Percentiles rank a stretch among this genome's conserved stretches.
Conservation (phyloP, 1,140 invertebrate species). For the Melipona quadrifasciata region DNA sequence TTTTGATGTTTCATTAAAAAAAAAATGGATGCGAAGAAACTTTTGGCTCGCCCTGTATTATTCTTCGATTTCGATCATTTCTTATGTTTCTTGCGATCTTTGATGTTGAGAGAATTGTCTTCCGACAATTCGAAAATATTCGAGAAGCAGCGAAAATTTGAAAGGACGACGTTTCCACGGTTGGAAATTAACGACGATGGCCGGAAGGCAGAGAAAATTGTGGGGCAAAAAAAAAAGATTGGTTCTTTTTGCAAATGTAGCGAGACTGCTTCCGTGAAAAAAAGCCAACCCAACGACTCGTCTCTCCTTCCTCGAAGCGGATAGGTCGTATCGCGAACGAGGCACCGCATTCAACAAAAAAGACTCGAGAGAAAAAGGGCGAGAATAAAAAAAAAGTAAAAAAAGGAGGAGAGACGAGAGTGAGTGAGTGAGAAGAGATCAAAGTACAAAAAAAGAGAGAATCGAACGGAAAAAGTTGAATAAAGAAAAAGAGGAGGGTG, state of each 20-base stretch:
- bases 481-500: no score
- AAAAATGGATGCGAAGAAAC: no score
- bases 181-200: constrained; percentile 40
- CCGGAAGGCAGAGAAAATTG: not conserved
- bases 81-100: no score
- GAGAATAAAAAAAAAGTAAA: constrained; percentile 1
- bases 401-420: not conserved
- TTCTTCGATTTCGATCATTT: no score
- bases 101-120: no score
- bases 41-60: no score
- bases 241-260: constrained; percentile 61
- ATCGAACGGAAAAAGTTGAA: no score
- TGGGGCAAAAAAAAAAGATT: constrained; percentile 9
- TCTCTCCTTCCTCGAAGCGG: not conserved
- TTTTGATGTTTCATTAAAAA: no score
- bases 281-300: constrained; percentile 10
- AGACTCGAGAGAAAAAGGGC: not conserved
- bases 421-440: not conserved
- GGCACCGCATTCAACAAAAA: not conserved
- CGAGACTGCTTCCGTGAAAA: constrained; percentile 58
- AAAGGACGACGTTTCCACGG: not conserved
- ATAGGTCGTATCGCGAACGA: not conserved
- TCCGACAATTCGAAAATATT: no score
- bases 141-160: no score
- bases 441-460: not conserved